Conservation (phyloP, 2,797 vertebrate species). For the Thalassophryne amazonica region DNA sequence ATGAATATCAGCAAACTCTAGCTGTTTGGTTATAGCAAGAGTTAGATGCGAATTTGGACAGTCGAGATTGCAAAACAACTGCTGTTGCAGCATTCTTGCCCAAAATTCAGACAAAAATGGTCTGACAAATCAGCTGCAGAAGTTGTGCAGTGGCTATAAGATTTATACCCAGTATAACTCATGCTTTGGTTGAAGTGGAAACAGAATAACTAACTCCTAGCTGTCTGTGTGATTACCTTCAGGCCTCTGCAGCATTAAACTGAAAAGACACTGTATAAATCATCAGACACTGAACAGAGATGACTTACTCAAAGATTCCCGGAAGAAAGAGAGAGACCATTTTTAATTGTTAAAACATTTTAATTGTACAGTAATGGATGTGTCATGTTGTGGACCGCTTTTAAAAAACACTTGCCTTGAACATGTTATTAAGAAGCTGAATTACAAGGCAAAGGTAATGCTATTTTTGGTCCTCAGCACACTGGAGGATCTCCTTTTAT, state of each 20-base stretch:
- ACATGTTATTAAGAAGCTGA: constrained; percentile 5
- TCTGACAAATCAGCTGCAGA: too few species aligned
- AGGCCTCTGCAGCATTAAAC: constrained; percentile 10
- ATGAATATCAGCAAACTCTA: too few species aligned
- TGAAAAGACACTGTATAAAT: background rate
- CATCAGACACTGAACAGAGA: background rate
- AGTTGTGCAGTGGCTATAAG: too few species aligned
- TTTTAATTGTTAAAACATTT: too few species aligned
- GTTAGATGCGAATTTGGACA: too few species aligned
- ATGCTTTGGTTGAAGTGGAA: background rate
- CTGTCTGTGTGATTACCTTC: constrained; percentile 12
- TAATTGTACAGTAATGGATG: background rate
- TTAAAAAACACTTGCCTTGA: background rate
- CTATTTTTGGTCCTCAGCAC: constrained; percentile 39
- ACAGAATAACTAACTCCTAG: too few species aligned
- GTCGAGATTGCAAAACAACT: too few species aligned
- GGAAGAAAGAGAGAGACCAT: too few species aligned
- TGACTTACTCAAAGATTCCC: background rate
- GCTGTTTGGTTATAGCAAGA: too few species aligned
- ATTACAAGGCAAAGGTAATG: constrained; percentile 10
- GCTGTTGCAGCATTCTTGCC: too few species aligned
- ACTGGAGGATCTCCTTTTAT: constrained; percentile 45
- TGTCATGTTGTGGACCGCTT: background rate
- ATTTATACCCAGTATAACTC: too few species aligned
- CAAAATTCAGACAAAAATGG: too few species aligned